Evolutionary conservation across 2,888 invertebrate species (phyloP), one percentile per base, ranked within the genome.

Genomic region (Tetanocera ferruginea): DNA sequence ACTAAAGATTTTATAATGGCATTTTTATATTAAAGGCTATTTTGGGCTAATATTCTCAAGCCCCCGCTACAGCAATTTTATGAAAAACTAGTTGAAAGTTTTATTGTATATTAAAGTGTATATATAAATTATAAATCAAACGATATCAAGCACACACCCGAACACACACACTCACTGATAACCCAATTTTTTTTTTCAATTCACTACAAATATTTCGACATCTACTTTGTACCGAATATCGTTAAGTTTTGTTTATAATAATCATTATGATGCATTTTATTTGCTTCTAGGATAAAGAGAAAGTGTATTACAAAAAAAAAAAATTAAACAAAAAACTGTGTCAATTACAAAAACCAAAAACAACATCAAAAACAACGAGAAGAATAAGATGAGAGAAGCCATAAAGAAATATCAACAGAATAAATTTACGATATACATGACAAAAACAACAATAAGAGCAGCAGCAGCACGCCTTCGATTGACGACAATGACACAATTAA

Each of bases 211-310:
- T 34, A 64, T 64, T 34, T 64, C 28, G n/a, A 64, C 28, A 31
- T 64, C 2, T 34, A 64, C 17, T 64, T 34, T 34, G 17, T 28
- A n/a, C 2, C 11, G 23, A 19, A 14, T 28, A 69, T 51, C 14
- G 43, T 23, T 8, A 19, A 37, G 25, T 51, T 51, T 69, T 69
- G 28, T 69, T 69, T 19, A 28, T 14, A 3, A 23, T 55, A 19
- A 55, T n/a, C 19, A 64, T 64, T 49, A 69, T 51, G 23, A 67
- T 67, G 67, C 49, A 49, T 19, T 23, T 52, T 69, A 69, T 69
- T 69, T 69, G 51, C 25, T 69, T 69, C 28, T 69, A 69, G 69
- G 51, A 69, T 69, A 52, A 69, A 69, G 51, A 51, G 69, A 69
- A 69, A 51, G 51, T 69, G 25, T 69, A 51, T 51, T n/a, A n/a